A percentile compares a stretch with the other conserved stretches of the same genome.
Conservation (phyloP, 2,797 vertebrate species). For the Chrysocyon brachyurus region DNA sequence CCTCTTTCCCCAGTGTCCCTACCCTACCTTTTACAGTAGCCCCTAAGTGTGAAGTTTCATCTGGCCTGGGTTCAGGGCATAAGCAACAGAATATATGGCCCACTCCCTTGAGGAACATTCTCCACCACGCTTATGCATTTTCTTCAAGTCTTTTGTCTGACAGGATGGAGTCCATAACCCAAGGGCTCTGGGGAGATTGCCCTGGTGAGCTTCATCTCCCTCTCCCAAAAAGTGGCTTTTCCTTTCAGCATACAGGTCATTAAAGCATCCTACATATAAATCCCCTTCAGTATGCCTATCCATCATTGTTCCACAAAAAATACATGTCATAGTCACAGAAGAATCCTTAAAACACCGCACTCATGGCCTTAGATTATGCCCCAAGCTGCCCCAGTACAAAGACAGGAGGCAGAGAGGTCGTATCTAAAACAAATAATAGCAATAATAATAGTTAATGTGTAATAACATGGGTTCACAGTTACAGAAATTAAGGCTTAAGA, state of each 20-base stretch:
- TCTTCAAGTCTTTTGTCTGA: neutral
- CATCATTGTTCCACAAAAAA: neutral
- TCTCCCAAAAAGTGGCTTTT: neutral
- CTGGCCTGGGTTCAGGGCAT: conserved; percentile 67
- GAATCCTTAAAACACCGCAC: neutral
- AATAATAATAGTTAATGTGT: neutral
- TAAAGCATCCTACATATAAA: neutral
- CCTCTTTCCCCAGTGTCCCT: neutral
- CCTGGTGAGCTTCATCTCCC: neutral
- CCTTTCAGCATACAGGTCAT: neutral
- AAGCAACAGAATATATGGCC: conserved; percentile 75
- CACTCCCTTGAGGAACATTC: conserved; percentile 60
- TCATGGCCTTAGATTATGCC: neutral
- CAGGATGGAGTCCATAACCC: neutral
- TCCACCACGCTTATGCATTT: neutral
- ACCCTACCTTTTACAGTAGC: conserved; percentile 16
- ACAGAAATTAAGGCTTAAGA: neutral
- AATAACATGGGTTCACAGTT: neutral
- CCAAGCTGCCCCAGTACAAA: neutral
- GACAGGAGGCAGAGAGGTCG: neutral
- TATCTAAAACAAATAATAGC: neutral
- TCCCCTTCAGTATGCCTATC: neutral
- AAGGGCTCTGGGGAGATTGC: neutral
- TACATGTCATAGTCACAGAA: neutral
- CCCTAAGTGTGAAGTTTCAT: conserved; percentile 73